Evolutionary conservation across 2,888 invertebrate genomes (phyloP), one percentile per base, ranked within the genome.

Genomic region (Himalopsyche kuldschensis): DNA sequence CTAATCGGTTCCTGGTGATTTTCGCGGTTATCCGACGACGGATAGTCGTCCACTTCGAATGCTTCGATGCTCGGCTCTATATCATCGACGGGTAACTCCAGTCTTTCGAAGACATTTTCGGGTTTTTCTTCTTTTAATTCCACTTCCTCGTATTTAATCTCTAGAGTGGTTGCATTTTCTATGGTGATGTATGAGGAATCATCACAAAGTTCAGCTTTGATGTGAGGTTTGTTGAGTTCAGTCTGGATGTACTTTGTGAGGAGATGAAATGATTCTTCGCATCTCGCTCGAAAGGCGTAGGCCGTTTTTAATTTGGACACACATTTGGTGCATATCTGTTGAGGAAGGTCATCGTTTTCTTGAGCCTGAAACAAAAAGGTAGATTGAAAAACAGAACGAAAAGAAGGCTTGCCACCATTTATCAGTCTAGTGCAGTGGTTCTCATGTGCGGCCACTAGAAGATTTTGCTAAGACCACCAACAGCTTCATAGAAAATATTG

Each of bases 241-340:
- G 41, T 41, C 15, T n/a, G 79, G 10, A 20, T 78, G 32, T 32
- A 47, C 17, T 55, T 24, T 8, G 77, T 30, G 3, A 85, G 75
- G 24, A 82, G 69, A 1, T 47, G 69, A 27, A 80, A 78, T 1
- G 85, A 85, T 32, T 80, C 24, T 55, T 85, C 85, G 35, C 85
- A 85, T 55, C 80, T 83, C 47, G 82, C 83, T 47, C 80, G 81
- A 31, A 85, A 85, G 4, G 77, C 8, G 46, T 80, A 85, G 0
- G 83, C 79, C 10, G 80, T 46, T 48, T 85, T 83, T 20, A 85
- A 27, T 77, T 83, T 85, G 11, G 75, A 83, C 15, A 83, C 80
- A 46, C 85, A 85, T 35, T 85, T 85, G 1, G 75, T 77, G 47
- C 85, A 85, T 17, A 85, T 82, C 5, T 80, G 20, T n/a, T 75